Conservation (phyloP, 2,888 invertebrate species). For the Drosophila yooni region DNA sequence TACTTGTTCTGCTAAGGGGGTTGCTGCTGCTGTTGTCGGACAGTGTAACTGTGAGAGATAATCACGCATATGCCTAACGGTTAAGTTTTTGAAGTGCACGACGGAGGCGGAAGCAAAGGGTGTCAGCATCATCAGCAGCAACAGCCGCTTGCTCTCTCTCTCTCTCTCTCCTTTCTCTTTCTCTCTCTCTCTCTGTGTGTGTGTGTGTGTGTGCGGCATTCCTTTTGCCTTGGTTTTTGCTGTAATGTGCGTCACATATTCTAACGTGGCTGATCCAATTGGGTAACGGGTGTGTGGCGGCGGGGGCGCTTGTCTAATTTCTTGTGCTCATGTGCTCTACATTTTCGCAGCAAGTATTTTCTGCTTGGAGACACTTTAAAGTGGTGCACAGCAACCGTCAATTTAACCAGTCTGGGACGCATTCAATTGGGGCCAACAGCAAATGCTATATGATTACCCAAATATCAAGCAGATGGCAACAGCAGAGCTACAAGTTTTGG, state of each 20-base stretch:
- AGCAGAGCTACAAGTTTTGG: not conserved
- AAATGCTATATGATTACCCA: slow-evolving; percentile 53
- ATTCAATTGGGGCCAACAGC: not conserved
- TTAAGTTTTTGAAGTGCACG: slow-evolving; percentile 77
- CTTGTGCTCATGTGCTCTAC: slow-evolving; percentile 52
- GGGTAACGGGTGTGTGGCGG: not conserved
- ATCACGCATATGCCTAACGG: slow-evolving; percentile 80
- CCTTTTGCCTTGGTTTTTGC: slow-evolving; percentile 32
- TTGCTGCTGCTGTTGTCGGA: slow-evolving; percentile 41
- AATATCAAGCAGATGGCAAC: slow-evolving; percentile 3
- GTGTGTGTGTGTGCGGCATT: slow-evolving; percentile 12
- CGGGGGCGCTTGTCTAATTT: slow-evolving; percentile 53
- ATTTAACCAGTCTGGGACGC: slow-evolving; percentile 21
- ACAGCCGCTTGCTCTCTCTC: not conserved
- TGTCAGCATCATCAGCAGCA: slow-evolving; percentile 64
- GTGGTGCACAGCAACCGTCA: slow-evolving; percentile 29
- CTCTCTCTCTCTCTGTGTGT: not conserved
- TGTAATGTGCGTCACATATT: slow-evolving; percentile 61
- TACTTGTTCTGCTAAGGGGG: slow-evolving; percentile 17
- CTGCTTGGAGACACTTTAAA: slow-evolving; percentile 57
- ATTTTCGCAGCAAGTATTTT: slow-evolving; percentile 43
- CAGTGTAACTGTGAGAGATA: slow-evolving; percentile 66
- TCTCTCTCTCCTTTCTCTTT: not conserved
- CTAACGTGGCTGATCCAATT: slow-evolving; percentile 47
- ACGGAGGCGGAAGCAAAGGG: slow-evolving; percentile 55